Percentiles rank a stretch among this genome's conserved stretches.
These are phyloP conservation scores for Drymonia ruficornis DNA, from an alignment of 2,888 invertebrate species.

Conservation along the genomic window DNA sequence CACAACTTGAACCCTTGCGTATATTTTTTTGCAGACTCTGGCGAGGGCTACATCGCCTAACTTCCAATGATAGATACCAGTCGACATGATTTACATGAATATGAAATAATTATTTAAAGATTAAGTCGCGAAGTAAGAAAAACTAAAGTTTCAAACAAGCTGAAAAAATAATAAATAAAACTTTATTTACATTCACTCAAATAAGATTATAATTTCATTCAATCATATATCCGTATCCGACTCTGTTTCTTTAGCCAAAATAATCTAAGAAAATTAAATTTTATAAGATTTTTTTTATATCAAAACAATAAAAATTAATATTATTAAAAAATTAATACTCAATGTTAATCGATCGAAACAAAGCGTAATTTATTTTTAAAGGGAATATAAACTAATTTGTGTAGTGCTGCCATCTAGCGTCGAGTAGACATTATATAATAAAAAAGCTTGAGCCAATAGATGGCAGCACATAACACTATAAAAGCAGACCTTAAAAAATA, in stretches of 20 bases:
- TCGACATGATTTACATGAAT: conserved; percentile 22
- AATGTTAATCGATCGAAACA: no score
- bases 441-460: conserved; percentile 9
- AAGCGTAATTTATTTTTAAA: no score
- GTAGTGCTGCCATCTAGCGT: conserved; percentile 41
- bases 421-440: conserved; percentile 35
- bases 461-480: conserved; percentile 5
- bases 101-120: background rate
- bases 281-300: no score
- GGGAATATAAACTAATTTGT: background rate
- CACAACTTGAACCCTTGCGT: conserved; percentile 70
- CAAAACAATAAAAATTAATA: no score
- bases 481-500: conserved; percentile 5
- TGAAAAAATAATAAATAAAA: no score
- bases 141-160: no score
- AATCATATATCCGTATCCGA: conserved; percentile 3
- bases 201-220: background rate
- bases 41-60: conserved; percentile 73
- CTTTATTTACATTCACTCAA: background rate
- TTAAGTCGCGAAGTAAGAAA: background rate
- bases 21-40: conserved; percentile 67
- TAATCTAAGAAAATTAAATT: no score
- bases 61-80: conserved; percentile 71
- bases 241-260: no score
- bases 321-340: no score